Conservation (phyloP, 2,888 invertebrate species). For the Pheosia tremula region DNA sequence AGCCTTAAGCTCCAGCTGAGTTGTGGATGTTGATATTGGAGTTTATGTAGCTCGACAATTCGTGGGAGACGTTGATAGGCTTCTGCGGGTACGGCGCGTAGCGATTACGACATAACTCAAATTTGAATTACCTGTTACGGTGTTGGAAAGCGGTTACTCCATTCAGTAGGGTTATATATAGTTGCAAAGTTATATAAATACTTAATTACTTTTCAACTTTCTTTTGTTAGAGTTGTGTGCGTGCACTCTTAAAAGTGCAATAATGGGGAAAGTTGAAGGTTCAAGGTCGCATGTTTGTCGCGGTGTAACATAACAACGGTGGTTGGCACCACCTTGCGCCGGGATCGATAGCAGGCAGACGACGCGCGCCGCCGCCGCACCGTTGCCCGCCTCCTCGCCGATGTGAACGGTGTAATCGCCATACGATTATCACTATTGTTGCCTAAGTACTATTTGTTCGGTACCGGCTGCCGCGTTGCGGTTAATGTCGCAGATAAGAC, state of each 20-base stretch:
- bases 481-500: slow-evolving; percentile 51
- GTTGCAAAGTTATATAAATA: slow-evolving; percentile 14
- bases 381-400: slow-evolving; percentile 54
- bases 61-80: slow-evolving; percentile 22
- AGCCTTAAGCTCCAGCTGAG: slow-evolving; percentile 18
- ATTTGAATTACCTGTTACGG: slow-evolving; percentile 27
- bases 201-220: slow-evolving; percentile 17
- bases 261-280: slow-evolving; percentile 65
- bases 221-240: slow-evolving; percentile 13
- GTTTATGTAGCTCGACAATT: slow-evolving; percentile 9
- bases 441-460: slow-evolving; percentile 51
- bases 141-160: slow-evolving; percentile 17
- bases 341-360: slow-evolving; percentile 77
- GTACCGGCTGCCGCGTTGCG: slow-evolving; percentile 39
- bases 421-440: slow-evolving; percentile 61
- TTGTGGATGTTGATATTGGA: slow-evolving; percentile 25
- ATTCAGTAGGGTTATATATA: slow-evolving; percentile 14
- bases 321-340: slow-evolving; percentile 68
- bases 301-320: slow-evolving; percentile 60
- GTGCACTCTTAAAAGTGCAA: slow-evolving; percentile 55
- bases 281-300: slow-evolving; percentile 73
- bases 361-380: slow-evolving; percentile 76
- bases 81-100: slow-evolving; percentile 30
- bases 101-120: slow-evolving; percentile 30
- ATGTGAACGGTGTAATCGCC: slow-evolving; percentile 53